Percentiles rank a stretch among this genome's conserved stretches.
phyloP scores from a whole-genome alignment of 2,113 vertebrate species.

The Thalassoma bifasciatum region DNA sequence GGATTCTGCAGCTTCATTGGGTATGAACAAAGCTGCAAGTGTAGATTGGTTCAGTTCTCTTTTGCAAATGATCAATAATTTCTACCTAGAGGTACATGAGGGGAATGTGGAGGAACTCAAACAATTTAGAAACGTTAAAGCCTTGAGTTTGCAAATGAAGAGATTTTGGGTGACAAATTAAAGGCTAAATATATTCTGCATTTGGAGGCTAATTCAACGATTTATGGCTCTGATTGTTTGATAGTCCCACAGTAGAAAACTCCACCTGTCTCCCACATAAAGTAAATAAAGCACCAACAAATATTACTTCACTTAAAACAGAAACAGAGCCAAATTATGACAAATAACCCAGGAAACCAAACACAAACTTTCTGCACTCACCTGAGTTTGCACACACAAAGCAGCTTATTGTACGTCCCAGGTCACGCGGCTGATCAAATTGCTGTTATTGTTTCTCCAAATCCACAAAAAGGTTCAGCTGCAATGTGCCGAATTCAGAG shows the following conservation, averaged over 20 bases:
- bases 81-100: neutral
- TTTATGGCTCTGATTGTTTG: neutral
- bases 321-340: neutral
- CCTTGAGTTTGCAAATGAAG: neutral
- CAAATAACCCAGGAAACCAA: neutral
- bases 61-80: neutral
- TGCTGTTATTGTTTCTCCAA: constrained; percentile 46
- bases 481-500: constrained; percentile 24
- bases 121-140: neutral
- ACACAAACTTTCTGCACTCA: neutral
- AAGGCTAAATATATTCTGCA: too few species aligned
- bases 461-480: constrained; percentile 46
- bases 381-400: neutral
- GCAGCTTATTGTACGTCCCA: neutral
- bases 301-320: neutral
- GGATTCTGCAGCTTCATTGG: constrained; percentile 1
- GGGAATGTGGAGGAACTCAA: neutral
- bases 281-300: constrained; percentile 2
- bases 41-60: neutral
- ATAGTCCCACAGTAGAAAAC: neutral
- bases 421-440: constrained; percentile 38
- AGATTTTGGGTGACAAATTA: too few species aligned
- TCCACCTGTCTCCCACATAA: neutral
- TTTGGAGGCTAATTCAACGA: too few species aligned
- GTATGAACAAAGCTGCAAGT: neutral